phyloP scores from a whole-genome alignment of 2,797 vertebrate species.

The Eremophila alpestris region DNA sequence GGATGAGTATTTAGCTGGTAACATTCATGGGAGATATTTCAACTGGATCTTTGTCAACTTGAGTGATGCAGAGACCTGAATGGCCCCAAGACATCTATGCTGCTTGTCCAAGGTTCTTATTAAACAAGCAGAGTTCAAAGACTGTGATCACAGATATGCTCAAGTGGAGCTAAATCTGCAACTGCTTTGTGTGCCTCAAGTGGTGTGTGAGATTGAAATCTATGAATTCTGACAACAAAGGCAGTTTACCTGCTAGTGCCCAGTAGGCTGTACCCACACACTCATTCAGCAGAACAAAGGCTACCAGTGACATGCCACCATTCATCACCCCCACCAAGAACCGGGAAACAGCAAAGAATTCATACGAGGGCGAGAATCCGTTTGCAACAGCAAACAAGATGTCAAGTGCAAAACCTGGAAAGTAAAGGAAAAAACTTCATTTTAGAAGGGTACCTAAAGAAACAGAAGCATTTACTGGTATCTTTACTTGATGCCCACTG shows the following conservation, averaged over 20 bases:
- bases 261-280: conserved; percentile 82
- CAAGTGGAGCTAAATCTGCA: neutral
- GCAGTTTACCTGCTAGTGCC: conserved; percentile 80
- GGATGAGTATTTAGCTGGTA: neutral
- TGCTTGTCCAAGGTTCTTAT: neutral
- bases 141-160: neutral
- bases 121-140: neutral
- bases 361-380: conserved; percentile 79
- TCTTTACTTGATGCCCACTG: neutral
- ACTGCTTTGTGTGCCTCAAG: neutral
- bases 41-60: neutral
- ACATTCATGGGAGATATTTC: neutral
- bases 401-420: conserved; percentile 81
- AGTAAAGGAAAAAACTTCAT: conserved; percentile 14
- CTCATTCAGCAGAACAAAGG: conserved; percentile 83
- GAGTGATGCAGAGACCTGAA: neutral
- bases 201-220: neutral
- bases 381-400: conserved; percentile 80
- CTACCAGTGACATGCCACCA: conserved; percentile 83
- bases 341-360: conserved; percentile 77
- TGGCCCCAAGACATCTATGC: neutral
- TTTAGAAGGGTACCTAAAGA: neutral
- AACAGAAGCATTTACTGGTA: neutral
- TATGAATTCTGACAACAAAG: neutral
- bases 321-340: conserved; percentile 83